These are phyloP conservation scores for Oncorhynchus kisutch DNA, from an alignment of 2,113 vertebrate species.

Conservation along the genomic window DNA sequence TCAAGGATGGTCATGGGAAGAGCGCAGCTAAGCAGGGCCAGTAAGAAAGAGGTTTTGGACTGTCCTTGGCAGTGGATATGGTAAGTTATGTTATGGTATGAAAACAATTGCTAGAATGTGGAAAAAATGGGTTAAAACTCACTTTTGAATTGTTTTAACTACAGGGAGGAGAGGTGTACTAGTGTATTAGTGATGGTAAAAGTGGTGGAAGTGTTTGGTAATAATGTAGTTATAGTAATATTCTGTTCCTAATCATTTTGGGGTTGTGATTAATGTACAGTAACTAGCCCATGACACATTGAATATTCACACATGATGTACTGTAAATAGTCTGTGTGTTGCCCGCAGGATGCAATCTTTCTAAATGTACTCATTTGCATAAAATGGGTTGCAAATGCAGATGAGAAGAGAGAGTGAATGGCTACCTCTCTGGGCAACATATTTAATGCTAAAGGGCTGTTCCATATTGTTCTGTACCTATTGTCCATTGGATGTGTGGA, in stretches of 20 bases:
- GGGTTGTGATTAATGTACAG: background rate
- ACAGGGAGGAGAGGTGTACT: background rate
- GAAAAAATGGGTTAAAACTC: background rate
- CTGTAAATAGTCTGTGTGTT: background rate
- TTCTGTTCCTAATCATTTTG: background rate
- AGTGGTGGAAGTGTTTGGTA: background rate
- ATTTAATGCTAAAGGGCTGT: conserved; percentile 68
- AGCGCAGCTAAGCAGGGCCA: background rate
- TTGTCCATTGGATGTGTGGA: conserved; percentile 73
- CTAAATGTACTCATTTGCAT: conserved; percentile 28
- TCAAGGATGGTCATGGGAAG: background rate
- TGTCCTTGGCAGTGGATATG: background rate
- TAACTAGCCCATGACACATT: background rate
- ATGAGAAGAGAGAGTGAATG: conserved; percentile 36
- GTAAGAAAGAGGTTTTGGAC: background rate
- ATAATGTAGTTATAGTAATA: background rate
- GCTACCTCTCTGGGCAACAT: conserved; percentile 61
- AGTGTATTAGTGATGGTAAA: background rate
- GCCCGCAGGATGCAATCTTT: background rate
- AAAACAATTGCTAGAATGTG: background rate
- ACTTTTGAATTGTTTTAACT: background rate
- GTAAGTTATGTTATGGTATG: background rate
- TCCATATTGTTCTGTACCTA: conserved; percentile 73
- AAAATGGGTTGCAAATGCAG: conserved; percentile 39
- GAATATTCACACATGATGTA: background rate